These are phyloP conservation scores for Caenorhabditis plicata DNA, from an alignment of 2,888 invertebrate species.

Conservation along the genomic window DNA sequence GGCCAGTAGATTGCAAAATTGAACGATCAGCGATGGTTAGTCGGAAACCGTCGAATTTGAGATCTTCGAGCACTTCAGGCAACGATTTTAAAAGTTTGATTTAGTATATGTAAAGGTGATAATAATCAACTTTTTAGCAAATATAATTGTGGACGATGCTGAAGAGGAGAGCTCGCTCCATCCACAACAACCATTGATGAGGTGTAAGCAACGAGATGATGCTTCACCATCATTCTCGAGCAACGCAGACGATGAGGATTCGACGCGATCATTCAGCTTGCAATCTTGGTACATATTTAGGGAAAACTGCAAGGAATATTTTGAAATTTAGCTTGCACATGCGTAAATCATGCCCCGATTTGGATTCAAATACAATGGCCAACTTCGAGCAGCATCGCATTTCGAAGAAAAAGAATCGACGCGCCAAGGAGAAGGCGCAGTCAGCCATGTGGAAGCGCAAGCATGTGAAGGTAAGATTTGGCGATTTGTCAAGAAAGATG, in stretches of 20 bases:
- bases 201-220: slow-evolving; percentile 23
- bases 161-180: too few species aligned
- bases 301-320: too few species aligned
- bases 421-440: slow-evolving; percentile 39
- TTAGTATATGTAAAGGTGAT: neutral
- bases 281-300: slow-evolving; percentile 21
- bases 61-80: neutral
- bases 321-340: slow-evolving; percentile 38
- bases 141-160: slow-evolving; percentile 30
- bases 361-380: slow-evolving; percentile 20
- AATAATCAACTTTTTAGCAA: slow-evolving; percentile 34
- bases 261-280: slow-evolving; percentile 26
- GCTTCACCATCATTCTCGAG: neutral
- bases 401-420: slow-evolving; percentile 26
- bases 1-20: too few species aligned
- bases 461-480: slow-evolving; percentile 10
- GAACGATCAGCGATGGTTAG: slow-evolving; percentile 24
- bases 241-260: slow-evolving; percentile 15
- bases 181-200: slow-evolving; percentile 4
- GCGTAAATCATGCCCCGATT: slow-evolving; percentile 44
- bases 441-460: slow-evolving; percentile 40
- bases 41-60: slow-evolving; percentile 9
- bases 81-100: slow-evolving; percentile 20
- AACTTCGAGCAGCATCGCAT: slow-evolving; percentile 31
- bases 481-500: neutral